Evolutionary conservation across 2,797 vertebrate genomes (phyloP).

Genomic region (Paguma larvata): DNA sequence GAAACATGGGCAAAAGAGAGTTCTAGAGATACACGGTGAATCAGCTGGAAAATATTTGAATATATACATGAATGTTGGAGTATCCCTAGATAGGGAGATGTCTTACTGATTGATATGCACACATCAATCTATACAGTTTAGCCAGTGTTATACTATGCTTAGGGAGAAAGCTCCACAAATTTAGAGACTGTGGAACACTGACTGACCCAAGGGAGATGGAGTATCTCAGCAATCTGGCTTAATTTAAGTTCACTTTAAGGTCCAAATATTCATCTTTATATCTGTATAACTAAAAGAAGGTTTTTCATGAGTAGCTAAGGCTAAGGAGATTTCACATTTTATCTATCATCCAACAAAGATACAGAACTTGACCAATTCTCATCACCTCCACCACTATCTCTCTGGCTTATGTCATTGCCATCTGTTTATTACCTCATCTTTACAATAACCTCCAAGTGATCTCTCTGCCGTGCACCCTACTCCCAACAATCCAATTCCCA

Average conservation of each 20-base stretch:
- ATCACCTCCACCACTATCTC: accelerated
- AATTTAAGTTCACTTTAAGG: not conserved
- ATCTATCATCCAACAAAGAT: not conserved
- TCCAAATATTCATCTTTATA: not conserved
- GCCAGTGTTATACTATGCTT: not conserved
- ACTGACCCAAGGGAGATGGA: not conserved
- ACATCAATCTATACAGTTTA: not conserved
- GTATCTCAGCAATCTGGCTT: not conserved
- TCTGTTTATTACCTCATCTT: not conserved
- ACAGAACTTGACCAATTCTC: not conserved
- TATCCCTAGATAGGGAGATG: not conserved
- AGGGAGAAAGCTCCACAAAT: not conserved
- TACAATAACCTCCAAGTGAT: not conserved
- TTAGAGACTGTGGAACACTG: not conserved
- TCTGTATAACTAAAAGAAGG: not conserved
- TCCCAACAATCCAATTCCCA: not conserved
- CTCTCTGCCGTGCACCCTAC: accelerated
- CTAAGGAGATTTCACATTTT: not conserved
- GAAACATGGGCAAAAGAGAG: conserved; percentile 1
- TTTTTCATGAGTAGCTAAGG: not conserved
- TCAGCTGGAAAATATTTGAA: not conserved
- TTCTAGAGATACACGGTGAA: not conserved
- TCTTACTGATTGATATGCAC: not conserved
- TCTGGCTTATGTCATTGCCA: accelerated
- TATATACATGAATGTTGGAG: not conserved